Conservation (phyloP, 2,113 vertebrate genomes). For the Hystrix brachyura region DNA sequence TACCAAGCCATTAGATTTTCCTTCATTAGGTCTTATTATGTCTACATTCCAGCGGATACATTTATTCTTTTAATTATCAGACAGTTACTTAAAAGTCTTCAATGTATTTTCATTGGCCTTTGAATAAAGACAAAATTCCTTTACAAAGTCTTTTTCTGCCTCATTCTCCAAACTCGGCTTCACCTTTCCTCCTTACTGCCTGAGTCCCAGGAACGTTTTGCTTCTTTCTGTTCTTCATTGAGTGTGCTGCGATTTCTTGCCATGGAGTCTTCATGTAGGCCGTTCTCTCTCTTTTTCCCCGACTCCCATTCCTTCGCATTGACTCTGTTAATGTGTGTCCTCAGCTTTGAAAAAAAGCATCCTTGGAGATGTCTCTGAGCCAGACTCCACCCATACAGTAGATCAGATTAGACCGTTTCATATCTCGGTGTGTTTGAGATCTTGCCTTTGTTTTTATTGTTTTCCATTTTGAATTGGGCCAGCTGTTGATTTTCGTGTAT, state of each 20-base stretch:
- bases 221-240: not conserved
- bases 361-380: not conserved
- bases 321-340: not conserved
- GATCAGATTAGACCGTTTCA: not conserved
- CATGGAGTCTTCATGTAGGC: not conserved
- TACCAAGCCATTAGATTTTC: not conserved
- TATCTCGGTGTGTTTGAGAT: not conserved
- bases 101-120: not conserved
- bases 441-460: not conserved
- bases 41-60: not conserved
- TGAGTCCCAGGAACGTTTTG: not conserved
- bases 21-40: not conserved
- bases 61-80: conserved; percentile 17
- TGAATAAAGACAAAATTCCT: not conserved
- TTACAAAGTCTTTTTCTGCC: not conserved
- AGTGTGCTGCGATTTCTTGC: not conserved
- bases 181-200: not conserved
- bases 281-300: not conserved
- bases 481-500: conserved; percentile 16
- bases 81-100: conserved; percentile 24
- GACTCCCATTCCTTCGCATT: not conserved
- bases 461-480: not conserved
- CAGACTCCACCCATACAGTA: not conserved
- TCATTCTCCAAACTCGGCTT: not conserved
- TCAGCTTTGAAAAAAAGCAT: not conserved